Base-by-base conservation (phyloP, 2,797 vertebrate genomes). In the Semotilus atromaculatus region DNA sequence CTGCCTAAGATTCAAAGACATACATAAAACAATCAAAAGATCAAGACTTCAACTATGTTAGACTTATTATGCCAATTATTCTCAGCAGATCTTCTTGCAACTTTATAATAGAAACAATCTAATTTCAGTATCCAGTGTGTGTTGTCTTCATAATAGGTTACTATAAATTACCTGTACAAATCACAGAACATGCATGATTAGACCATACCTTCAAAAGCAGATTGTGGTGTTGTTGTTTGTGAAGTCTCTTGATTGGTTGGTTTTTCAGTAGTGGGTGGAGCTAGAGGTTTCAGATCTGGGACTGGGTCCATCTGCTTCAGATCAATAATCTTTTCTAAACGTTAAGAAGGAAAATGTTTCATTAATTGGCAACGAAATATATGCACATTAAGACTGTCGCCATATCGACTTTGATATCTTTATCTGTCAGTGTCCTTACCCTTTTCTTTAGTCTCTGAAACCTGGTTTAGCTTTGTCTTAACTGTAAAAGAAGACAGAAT, bases 401-500 rank as follows among this genome's bases (percentile, higher is more conserved):
- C 19, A 13, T 36, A 16, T 36, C 2, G 21, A 38, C 70, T 26
- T 21, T 26, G 21, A 73, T 23, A 45, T 82, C 2, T 77, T 72
- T 31, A 48, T 48, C 16, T 31, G 86, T 87, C 51, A 79, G 83
- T 74, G 55, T 86, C 66, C 93, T 95, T 89, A 96, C 94, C 94
- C 62, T 93, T 91, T 58, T 91, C 89, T 71, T 77, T 90, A 9
- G 88, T 88, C 83, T 94, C 93, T 78, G 90, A 93, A 89, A 93
- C 94, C 89, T 94, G 88, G 92, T 95, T 95, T 79, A 84, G 73
- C 74, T 72, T 92, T 85, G 92, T 92, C 90, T 91, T 93, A 74
- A 77, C 89, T 71, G 90, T 88, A 89, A 81, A 71, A 73, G 85
- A 3, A 2, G 89, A 84, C 6, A 1, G 90, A 73, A 82, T 89